Conservation (phyloP, 2,113 vertebrate genomes). For the Pundamilia nyererei region DNA sequence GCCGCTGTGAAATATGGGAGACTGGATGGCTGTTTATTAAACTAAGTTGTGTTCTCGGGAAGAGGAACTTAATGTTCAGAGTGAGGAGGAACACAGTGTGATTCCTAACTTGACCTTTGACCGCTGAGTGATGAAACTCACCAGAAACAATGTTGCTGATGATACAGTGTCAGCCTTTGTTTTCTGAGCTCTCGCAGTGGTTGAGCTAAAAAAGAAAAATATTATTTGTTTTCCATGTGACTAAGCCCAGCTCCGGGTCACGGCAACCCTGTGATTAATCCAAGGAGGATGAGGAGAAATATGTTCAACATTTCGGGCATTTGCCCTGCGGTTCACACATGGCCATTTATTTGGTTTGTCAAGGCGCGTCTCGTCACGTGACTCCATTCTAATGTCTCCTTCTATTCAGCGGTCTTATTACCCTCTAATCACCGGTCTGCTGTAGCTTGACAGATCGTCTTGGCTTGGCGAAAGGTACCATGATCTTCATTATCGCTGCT, state of each 20-base stretch:
- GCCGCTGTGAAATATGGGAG: conserved; percentile 9
- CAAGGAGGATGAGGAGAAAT: neutral
- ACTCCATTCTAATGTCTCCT: neutral
- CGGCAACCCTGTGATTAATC: neutral
- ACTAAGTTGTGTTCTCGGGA: conserved; percentile 12
- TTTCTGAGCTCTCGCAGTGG: neutral
- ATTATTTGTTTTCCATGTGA: neutral
- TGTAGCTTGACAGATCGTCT: neutral
- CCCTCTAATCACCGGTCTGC: neutral
- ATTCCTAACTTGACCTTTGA: conserved; percentile 17
- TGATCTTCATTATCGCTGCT: neutral
- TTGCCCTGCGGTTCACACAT: neutral
- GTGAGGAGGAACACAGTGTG: neutral
- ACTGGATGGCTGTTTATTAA: conserved; percentile 27
- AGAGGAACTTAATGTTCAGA: conserved; percentile 2
- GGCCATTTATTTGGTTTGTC: neutral
- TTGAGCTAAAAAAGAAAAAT: neutral
- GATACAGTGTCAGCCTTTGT: neutral
- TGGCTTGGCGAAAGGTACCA: neutral
- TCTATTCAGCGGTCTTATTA: neutral
- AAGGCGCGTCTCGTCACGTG: neutral
- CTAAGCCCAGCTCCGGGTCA: conserved; percentile 9
- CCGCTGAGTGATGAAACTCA: neutral
- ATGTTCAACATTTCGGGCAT: neutral
- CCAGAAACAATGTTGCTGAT: neutral